A percentile compares a stretch with the other conserved stretches of the same genome.
phyloP scores from a whole-genome alignment of 2,888 invertebrate species.

The Epirrhoe alternata region DNA sequence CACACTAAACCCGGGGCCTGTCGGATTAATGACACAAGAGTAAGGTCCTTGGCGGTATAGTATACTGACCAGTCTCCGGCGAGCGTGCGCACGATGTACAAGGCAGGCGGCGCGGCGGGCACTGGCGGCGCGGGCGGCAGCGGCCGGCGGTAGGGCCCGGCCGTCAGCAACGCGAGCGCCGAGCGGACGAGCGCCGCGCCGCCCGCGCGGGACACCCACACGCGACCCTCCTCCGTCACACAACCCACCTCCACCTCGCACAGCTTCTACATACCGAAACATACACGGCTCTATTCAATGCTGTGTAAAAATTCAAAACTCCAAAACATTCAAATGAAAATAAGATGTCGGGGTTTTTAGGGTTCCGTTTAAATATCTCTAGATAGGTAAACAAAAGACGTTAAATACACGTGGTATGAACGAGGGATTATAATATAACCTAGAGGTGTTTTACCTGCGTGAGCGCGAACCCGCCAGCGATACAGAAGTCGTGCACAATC shows the following conservation, averaged over 20 bases:
- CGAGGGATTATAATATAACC: too few species aligned
- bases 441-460: conserved; percentile 57
- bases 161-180: conserved; percentile 73
- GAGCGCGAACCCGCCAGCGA: conserved; percentile 66
- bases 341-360: too few species aligned
- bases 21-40: too few species aligned
- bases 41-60: too few species aligned
- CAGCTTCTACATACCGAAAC: conserved; percentile 57
- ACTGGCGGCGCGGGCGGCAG: conserved; percentile 76
- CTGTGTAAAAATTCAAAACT: too few species aligned
- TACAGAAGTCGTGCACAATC: conserved; percentile 82
- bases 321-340: too few species aligned
- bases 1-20: too few species aligned
- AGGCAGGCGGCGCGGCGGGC: conserved; percentile 61
- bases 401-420: too few species aligned
- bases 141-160: conserved; percentile 75
- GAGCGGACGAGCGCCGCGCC: conserved; percentile 69
- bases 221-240: conserved; percentile 78
- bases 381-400: too few species aligned
- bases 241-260: conserved; percentile 79
- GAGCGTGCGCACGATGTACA: conserved; percentile 80
- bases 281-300: neutral
- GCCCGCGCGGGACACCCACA: conserved; percentile 77
- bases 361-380: too few species aligned
- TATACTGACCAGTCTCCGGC: conserved; percentile 75